Percentiles rank a stretch among this genome's conserved stretches.
Conservation (phyloP, 2,113 vertebrate species). For the Ranitomeya variabilis region DNA sequence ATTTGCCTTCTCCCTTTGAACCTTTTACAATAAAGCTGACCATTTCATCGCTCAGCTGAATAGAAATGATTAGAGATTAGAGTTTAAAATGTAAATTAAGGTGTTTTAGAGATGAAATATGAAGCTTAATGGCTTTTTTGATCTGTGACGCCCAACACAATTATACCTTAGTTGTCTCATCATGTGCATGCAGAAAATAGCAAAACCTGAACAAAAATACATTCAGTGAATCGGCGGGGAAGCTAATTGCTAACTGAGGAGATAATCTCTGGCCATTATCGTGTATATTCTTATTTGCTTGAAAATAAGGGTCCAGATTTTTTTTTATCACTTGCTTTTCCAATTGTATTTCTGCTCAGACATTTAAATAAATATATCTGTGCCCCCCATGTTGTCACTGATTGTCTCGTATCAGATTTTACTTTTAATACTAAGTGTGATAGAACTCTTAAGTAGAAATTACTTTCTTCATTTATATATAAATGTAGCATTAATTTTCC, state of each 20-base stretch:
- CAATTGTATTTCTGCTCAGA: conserved; percentile 25
- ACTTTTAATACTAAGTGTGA: conserved; percentile 26
- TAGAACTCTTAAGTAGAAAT: background rate
- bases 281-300: conserved; percentile 8
- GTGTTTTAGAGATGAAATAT: conserved; percentile 52
- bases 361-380: conserved; percentile 6
- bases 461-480: conserved; percentile 5
- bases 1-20: background rate
- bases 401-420: conserved; percentile 27
- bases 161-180: conserved; percentile 54
- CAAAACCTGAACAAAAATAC: conserved; percentile 43
- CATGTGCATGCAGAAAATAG: conserved; percentile 49
- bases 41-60: conserved; percentile 33
- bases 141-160: conserved; percentile 53
- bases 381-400: conserved; percentile 6
- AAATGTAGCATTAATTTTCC: background rate
- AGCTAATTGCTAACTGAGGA: conserved; percentile 39
- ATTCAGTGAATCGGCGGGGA: conserved; percentile 50
- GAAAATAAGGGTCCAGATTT: conserved; percentile 19
- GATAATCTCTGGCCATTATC: conserved; percentile 49
- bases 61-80: conserved; percentile 49
- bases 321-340: conserved; percentile 14
- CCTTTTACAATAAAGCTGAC: conserved; percentile 23
- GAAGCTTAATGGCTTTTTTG: conserved; percentile 48
- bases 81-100: conserved; percentile 39